Evolutionary conservation across 2,888 invertebrate species (phyloP).

Genomic region (Tachina lurida): DNA sequence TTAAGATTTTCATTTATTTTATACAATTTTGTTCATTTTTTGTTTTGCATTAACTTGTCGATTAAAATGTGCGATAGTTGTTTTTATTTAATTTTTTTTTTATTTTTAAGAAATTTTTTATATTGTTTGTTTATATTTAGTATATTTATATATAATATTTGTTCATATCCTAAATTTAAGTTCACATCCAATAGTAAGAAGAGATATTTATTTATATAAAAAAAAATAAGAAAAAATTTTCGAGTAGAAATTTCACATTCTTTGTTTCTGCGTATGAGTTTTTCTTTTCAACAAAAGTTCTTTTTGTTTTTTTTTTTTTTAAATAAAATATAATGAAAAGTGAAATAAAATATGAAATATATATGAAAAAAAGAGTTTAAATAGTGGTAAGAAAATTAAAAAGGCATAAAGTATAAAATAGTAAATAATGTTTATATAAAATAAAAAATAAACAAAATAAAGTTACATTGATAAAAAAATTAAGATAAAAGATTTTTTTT

Average conservation of each 20-base stretch:
- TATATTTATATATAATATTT: constrained; percentile 63
- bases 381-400: constrained; percentile 30
- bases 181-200: constrained; percentile 70
- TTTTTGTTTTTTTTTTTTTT: constrained; percentile 34
- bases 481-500: background rate
- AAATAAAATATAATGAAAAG: constrained; percentile 43
- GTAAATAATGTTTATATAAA: constrained; percentile 19
- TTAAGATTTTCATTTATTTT: constrained; percentile 10
- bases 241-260: constrained; percentile 53
- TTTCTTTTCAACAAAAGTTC: constrained; percentile 21
- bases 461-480: constrained; percentile 25
- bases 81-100: constrained; percentile 49
- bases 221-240: constrained; percentile 57
- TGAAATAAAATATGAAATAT: constrained; percentile 31
- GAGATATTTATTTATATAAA: constrained; percentile 42
- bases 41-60: constrained; percentile 41
- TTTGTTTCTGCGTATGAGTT: constrained; percentile 15
- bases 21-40: constrained; percentile 17
- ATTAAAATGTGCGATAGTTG: constrained; percentile 62
- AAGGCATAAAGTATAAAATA: constrained; percentile 47
- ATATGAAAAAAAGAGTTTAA: constrained; percentile 47
- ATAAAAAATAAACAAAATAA: constrained; percentile 48
- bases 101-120: constrained; percentile 64
- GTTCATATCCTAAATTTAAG: constrained; percentile 71
- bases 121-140: constrained; percentile 51